A percentile compares a stretch with the other conserved stretches of the same genome.
phyloP scores from a whole-genome alignment of 2,113 vertebrate species.

The Dicerorhinus sumatrensis region DNA sequence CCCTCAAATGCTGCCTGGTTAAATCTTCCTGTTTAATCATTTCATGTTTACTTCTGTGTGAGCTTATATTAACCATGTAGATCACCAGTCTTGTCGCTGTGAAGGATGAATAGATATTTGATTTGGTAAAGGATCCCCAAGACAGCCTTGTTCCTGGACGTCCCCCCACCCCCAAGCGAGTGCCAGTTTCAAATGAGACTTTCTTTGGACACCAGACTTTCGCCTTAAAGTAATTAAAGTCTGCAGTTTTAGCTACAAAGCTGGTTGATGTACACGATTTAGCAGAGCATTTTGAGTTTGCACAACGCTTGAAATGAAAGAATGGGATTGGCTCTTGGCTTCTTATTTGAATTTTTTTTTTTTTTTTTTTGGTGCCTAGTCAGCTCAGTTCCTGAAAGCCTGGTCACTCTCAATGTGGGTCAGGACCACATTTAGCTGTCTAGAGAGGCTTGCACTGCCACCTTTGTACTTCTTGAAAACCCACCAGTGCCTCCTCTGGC shows the following conservation, averaged over 20 bases:
- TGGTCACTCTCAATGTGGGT: background rate
- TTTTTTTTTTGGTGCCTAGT: background rate
- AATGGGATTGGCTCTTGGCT: background rate
- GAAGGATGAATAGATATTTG: background rate
- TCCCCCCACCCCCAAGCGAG: background rate
- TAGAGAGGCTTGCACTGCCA: background rate
- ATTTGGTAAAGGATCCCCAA: conserved; percentile 28
- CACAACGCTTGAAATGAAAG: conserved; percentile 21
- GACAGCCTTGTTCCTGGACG: background rate
- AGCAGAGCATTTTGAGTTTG: conserved; percentile 4
- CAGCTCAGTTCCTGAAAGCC: background rate
- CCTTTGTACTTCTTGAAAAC: background rate
- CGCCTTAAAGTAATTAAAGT: conserved; percentile 22
- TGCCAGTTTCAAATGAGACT: conserved; percentile 20
- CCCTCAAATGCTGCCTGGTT: background rate
- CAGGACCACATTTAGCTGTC: background rate
- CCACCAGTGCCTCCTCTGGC: background rate
- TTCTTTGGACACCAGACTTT: conserved; percentile 8
- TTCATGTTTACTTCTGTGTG: background rate
- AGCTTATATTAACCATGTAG: background rate
- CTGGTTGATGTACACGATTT: background rate
- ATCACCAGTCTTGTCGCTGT: background rate
- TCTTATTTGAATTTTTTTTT: background rate
- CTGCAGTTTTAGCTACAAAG: background rate
- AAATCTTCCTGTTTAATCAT: background rate